A percentile compares a stretch with the other conserved stretches of the same genome.
Conservation (phyloP, 2,797 vertebrate species). For the Craterocephalus amniculus region DNA sequence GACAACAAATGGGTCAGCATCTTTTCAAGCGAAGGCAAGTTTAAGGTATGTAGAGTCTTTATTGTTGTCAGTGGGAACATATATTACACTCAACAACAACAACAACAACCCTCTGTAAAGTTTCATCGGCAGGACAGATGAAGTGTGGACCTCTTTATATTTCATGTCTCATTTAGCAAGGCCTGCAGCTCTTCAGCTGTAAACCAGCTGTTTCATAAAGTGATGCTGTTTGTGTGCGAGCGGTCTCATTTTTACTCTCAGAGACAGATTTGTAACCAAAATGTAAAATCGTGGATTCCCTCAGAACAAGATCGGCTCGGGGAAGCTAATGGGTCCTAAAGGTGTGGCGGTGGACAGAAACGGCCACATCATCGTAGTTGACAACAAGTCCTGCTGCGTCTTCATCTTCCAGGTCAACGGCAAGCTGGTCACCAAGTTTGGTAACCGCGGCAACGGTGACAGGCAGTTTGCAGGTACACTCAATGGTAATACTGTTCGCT, state of each 20-base stretch:
- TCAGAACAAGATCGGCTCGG: conserved; percentile 95
- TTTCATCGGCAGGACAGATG: background rate
- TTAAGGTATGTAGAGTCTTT: conserved; percentile 86
- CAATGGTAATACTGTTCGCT: conserved; percentile 81
- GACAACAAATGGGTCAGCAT: conserved; percentile 99
- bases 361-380: conserved; percentile 96
- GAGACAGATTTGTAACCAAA: background rate
- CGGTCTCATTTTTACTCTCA: too few species aligned
- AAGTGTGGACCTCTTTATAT: background rate
- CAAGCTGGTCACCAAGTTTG: conserved; percentile 97
- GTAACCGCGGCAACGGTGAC: conserved; percentile 96
- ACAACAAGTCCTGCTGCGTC: conserved; percentile 98
- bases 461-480: conserved; percentile 98
- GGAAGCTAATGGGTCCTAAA: conserved; percentile 98
- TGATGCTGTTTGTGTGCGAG: background rate
- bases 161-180: background rate
- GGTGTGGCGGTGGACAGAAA: conserved; percentile 96
- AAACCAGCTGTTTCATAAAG: background rate
- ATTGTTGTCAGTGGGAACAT: background rate
- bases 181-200: background rate
- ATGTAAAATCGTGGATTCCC: conserved; percentile 4
- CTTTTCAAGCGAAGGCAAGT: conserved; percentile 96
- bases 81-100: too few species aligned
- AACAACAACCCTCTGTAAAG: too few species aligned
- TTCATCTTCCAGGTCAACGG: conserved; percentile 97